Evolutionary conservation across 30 jellyfish, hydroid and myxozoan species (phyloP), one percentile per base, ranked within the genome.

Genomic region (Haliclystus octoradiatus): DNA sequence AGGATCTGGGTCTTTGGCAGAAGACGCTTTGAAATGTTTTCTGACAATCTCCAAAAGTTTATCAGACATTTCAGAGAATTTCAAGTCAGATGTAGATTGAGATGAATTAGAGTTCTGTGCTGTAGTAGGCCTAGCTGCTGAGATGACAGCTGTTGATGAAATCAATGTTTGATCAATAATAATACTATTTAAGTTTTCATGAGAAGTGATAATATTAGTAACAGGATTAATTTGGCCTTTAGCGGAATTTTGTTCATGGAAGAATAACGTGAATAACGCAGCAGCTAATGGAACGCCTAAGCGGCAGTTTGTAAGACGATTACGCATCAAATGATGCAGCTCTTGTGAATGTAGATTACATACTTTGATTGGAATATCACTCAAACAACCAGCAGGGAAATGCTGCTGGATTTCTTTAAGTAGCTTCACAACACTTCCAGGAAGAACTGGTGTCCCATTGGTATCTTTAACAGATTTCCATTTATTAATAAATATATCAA

Each of bases 391-490:
- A 62, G 35, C 65, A 35, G 69, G 65, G 30, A 88, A 65, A 50
- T 88, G 97, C 34, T 75, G 76, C 77, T 88, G 94, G 46, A 88
- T 26, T 27, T 88, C 97, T 50, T 72, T 67, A 25, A 88, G 73
- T 13, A 72, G 73, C 50, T 33, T 65, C 62, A 88, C 49, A 7
- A 91, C 97, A 33, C 74, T 52, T 24, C 53, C 76, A 0, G 86
- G 49, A 31, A 88, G 63, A 62, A 88, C 93, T 4, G 70, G 68
- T 53, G 80, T 86, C 0, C 84, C 85, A 31, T 74, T 81, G 2
- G 76, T 88, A 50, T 88, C 97, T 63, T 73, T 88, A 13, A 88
- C 70, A 40, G 75, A 85, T 34, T 69, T 78, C 97, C 97, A 88
- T 51, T 88, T 79, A 34, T 79, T 89, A 34, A 66, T 75, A 62